Evolutionary conservation across 2,888 invertebrate genomes (phyloP).

Genomic region (Plusia festucae): DNA sequence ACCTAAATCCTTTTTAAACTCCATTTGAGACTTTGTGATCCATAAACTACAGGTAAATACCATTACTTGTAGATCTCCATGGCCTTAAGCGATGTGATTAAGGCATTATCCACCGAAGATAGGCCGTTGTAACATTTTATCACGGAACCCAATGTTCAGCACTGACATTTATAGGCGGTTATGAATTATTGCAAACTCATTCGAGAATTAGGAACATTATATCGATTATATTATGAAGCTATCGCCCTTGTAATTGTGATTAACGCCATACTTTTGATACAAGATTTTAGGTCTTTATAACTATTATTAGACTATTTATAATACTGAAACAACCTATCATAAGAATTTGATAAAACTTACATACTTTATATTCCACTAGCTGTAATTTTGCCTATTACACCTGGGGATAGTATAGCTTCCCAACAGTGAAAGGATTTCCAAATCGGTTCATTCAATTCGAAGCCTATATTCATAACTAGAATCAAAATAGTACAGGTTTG

Average conservation of each 20-base stretch:
- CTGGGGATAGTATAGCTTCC: too few species aligned
- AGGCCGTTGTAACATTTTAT: constrained; percentile 15
- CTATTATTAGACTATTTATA: too few species aligned
- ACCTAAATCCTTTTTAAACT: too few species aligned
- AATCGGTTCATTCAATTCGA: too few species aligned
- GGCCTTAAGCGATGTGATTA: constrained; percentile 3
- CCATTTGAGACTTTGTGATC: background rate
- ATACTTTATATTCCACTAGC: too few species aligned
- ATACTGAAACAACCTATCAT: too few species aligned
- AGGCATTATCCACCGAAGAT: constrained; percentile 12
- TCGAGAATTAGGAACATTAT: constrained; percentile 27
- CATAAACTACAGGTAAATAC: background rate
- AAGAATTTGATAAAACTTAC: too few species aligned
- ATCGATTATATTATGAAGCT: constrained; percentile 13
- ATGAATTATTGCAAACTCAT: constrained; percentile 28
- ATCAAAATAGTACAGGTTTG: too few species aligned
- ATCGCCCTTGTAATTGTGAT: background rate
- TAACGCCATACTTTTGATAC: background rate
- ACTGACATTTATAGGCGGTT: constrained; percentile 26
- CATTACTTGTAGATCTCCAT: background rate
- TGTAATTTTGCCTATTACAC: too few species aligned
- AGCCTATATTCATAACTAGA: too few species aligned
- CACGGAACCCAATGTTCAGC: constrained; percentile 16
- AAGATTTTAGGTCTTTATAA: too few species aligned
- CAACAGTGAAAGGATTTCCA: too few species aligned